Percentiles rank a stretch among this genome's conserved stretches.
Conservation (phyloP, 2,888 invertebrate species). For the Adelphocoris suturalis region DNA sequence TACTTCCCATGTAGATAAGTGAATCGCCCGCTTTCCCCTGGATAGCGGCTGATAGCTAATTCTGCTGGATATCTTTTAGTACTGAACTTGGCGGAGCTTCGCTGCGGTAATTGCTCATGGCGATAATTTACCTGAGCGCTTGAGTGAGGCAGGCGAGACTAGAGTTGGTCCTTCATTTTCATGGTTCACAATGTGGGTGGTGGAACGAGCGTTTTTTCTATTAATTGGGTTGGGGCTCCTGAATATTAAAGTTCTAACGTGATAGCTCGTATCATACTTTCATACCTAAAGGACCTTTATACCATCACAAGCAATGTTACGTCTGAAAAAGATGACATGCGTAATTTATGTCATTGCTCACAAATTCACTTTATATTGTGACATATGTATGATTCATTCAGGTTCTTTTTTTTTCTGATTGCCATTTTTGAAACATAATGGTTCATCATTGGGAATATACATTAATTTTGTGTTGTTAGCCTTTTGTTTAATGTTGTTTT, state of each 20-base stretch:
- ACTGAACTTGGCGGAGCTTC: slow-evolving; percentile 48
- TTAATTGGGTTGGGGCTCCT: slow-evolving; percentile 15
- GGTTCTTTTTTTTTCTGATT: too few species aligned
- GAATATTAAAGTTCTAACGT: background rate
- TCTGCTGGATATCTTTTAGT: slow-evolving; percentile 55
- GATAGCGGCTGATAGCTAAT: slow-evolving; percentile 54
- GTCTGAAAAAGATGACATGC: too few species aligned
- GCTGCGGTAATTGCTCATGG: slow-evolving; percentile 41
- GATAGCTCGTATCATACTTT: too few species aligned
- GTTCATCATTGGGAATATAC: too few species aligned
- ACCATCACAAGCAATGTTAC: too few species aligned
- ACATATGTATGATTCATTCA: too few species aligned
- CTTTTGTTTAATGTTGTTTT: too few species aligned
- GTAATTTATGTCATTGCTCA: too few species aligned
- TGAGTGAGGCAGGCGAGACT: slow-evolving; percentile 13
- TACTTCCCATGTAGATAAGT: slow-evolving; percentile 67
- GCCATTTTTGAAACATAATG: too few species aligned
- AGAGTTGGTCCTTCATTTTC: slow-evolving; percentile 1
- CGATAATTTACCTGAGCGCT: slow-evolving; percentile 17
- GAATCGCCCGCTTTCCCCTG: slow-evolving; percentile 64
- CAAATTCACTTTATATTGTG: too few species aligned
- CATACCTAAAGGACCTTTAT: too few species aligned
- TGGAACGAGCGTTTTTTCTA: background rate
- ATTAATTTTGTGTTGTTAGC: too few species aligned
- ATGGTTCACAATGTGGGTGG: slow-evolving; percentile 21